Conservation (phyloP, 2,797 vertebrate genomes). For the Neopelma chrysocephalum region DNA sequence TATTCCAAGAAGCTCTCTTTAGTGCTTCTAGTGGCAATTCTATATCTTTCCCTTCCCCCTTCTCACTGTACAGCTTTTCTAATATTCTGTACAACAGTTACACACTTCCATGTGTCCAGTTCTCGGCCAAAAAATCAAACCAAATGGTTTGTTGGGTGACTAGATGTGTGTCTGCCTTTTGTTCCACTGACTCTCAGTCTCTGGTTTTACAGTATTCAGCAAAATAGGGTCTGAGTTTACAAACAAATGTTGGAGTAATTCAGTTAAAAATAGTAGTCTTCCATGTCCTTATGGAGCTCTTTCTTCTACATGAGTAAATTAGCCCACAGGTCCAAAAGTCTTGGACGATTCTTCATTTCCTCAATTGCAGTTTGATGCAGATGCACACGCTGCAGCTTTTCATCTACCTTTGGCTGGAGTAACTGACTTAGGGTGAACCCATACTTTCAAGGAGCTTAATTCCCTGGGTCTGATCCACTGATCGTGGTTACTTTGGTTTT, state of each 20-base stretch:
- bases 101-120: accelerated
- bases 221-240: not conserved
- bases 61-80: not conserved
- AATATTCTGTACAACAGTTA: not conserved
- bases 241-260: not conserved
- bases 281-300: not conserved
- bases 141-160: not conserved
- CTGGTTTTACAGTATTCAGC: not conserved
- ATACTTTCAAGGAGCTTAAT: not conserved
- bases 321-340: not conserved
- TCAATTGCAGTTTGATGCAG: not conserved
- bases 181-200: not conserved
- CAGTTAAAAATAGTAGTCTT: not conserved
- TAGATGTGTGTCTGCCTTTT: not conserved
- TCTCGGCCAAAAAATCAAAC: not conserved
- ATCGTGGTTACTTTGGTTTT: not conserved
- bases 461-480: not conserved
- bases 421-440: not conserved
- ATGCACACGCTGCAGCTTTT: not conserved
- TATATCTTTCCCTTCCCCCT: not conserved
- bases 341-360: not conserved
- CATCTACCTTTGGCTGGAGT: not conserved
- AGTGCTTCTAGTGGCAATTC: not conserved
- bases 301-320: not conserved
- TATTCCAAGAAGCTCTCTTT: not conserved